Evolutionary conservation across 1,140 invertebrate species (phyloP), one percentile per base, ranked within the genome.

Genomic region (Agrypnia vestita): DNA sequence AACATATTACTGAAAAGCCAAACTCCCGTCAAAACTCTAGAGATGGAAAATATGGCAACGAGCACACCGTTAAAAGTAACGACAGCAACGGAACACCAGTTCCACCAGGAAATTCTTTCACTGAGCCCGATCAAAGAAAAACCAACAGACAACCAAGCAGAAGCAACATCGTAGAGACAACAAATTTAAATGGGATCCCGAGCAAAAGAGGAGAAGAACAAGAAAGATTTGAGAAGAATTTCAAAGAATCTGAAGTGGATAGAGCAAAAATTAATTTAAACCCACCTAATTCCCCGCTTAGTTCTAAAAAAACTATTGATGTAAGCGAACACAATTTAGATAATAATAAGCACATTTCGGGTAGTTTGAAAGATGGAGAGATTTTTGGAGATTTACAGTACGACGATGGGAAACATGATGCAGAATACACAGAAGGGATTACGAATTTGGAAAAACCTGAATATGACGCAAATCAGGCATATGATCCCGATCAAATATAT

Each of bases 31-130:
- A 79, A 49, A 73, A 81, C 43, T 81, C 51, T 12, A 73, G 62
- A 47, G 44, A 46, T 19, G 49, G 10, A 10, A 13, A 25, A 44
- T 4, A 59, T 80, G 81, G 64, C 25, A 69, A 83, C 81, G 15
- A 83, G 79, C 53, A 80, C 78, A 7, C 79, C 81, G 11, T 47
- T 76, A 49, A 83, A 79, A 76, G 17, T 13, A 21, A 49, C 25
- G 46, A 35, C 25, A 35, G 21, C n/a, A 72, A 77, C 19, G 61
- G 49, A 46, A 11, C 55, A 73, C 51, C 49, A 15, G 15, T 71
- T 59, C 55, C 69, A 46, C 44, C 35, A 17, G 69, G 59, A 75
- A 49, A 64, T 44, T 15, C 74, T 71, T 11, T 7, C 46, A 13
- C 49, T 72, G 53, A 82, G 78, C 56, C 81, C 81, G 35, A 62